A percentile compares a stretch with the other conserved stretches of the same genome.
Evolutionary conservation across 2,888 invertebrate genomes (phyloP).

Genomic region (Rosalia funebris): DNA sequence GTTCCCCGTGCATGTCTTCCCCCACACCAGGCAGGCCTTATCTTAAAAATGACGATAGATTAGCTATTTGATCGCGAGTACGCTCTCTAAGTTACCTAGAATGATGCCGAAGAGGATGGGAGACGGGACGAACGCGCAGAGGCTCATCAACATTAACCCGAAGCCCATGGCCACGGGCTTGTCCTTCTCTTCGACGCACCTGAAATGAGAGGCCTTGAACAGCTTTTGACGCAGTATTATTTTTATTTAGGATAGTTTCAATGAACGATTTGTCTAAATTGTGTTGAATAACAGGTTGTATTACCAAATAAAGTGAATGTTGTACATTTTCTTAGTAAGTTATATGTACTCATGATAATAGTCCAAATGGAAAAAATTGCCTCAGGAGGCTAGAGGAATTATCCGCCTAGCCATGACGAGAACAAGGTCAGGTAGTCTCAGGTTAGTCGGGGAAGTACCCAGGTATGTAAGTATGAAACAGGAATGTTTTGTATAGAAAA

Average conservation of each 20-base stretch:
- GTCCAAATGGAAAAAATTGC: too few relatives aligned
- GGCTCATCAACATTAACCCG: slow-evolving; percentile 74
- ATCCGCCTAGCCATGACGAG: too few relatives aligned
- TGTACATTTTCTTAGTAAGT: too few relatives aligned
- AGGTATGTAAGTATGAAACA: too few relatives aligned
- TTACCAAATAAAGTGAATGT: too few relatives aligned
- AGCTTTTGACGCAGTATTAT: not conserved
- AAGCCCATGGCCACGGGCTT: slow-evolving; percentile 79
- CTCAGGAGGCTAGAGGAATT: too few relatives aligned
- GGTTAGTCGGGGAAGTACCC: too few relatives aligned
- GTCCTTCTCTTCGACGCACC: slow-evolving; percentile 78
- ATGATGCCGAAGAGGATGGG: slow-evolving; percentile 81
- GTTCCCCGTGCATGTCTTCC: slow-evolving; percentile 74
- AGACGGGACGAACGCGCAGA: slow-evolving; percentile 79
- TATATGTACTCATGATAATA: too few relatives aligned
- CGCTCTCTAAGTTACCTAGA: slow-evolving; percentile 65
- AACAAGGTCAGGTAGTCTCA: too few relatives aligned
- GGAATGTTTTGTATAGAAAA: too few relatives aligned
- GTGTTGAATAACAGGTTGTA: too few relatives aligned
- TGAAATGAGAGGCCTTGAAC: slow-evolving; percentile 46
- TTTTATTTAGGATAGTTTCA: slow-evolving; percentile 25
- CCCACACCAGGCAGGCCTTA: slow-evolving; percentile 77
- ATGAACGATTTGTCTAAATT: too few relatives aligned
- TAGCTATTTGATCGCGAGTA: not conserved
- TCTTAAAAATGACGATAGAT: slow-evolving; percentile 61